These are phyloP conservation scores for Tympanuchus pallidicinctus DNA, from an alignment of 2,113 vertebrate species.

Conservation along the genomic window DNA sequence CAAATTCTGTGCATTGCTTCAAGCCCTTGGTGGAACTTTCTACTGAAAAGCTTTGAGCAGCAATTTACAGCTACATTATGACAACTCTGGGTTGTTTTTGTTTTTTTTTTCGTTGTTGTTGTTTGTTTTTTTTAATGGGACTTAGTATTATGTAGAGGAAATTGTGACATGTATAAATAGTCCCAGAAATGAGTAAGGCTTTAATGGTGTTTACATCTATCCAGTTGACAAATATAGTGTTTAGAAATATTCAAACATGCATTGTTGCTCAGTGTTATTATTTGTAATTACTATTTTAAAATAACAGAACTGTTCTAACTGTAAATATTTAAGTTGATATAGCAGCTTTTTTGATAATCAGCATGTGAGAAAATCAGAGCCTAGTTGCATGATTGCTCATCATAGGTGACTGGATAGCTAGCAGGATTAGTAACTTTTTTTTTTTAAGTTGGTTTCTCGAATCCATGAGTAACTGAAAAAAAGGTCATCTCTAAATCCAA, in stretches of 20 bases:
- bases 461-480: not conserved
- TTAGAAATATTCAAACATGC: not conserved
- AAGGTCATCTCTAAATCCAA: not conserved
- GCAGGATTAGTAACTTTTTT: not conserved
- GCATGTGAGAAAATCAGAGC: not conserved
- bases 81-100: not conserved
- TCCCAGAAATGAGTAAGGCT: not conserved
- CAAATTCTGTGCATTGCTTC: not conserved
- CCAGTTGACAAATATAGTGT: not conserved
- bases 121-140: not conserved
- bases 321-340: not conserved
- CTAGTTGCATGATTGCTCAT: not conserved
- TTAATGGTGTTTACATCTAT: not conserved
- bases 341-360: not conserved
- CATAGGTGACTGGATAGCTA: not conserved
- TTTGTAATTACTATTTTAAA: not conserved
- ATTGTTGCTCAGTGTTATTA: not conserved
- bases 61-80: not conserved
- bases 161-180: not conserved
- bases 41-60: not conserved
- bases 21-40: not conserved
- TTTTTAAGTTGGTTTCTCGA: not conserved
- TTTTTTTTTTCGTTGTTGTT: too few species aligned
- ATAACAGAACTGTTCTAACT: not conserved
- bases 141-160: not conserved